Evolutionary conservation across 2,113 vertebrate genomes (phyloP).

Genomic region (Neotragus moschatus): DNA sequence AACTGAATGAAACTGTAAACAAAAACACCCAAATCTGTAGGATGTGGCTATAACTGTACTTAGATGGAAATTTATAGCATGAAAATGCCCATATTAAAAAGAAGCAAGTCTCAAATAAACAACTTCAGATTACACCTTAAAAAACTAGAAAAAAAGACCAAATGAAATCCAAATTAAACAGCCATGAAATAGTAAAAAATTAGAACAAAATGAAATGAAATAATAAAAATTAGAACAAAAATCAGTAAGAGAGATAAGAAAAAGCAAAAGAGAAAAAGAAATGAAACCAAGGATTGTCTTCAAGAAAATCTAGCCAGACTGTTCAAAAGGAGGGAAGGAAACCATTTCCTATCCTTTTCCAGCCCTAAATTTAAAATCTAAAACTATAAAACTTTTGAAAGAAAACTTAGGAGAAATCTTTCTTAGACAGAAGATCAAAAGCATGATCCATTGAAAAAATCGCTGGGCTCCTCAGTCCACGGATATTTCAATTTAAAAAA

Average conservation of each 20-base stretch:
- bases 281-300: neutral
- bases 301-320: neutral
- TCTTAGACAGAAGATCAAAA: neutral
- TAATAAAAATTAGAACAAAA: neutral
- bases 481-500: neutral
- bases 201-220: neutral
- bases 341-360: neutral
- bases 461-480: neutral
- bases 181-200: neutral
- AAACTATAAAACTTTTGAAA: slow-evolving; percentile 8
- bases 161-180: neutral
- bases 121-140: neutral
- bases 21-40: slow-evolving; percentile 13
- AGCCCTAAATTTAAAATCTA: neutral
- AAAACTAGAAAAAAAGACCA: slow-evolving; percentile 18
- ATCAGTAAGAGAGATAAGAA: neutral
- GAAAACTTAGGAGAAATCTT: neutral
- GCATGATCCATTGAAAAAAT: neutral
- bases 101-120: neutral
- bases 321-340: neutral
- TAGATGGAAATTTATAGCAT: neutral
- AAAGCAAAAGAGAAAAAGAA: neutral
- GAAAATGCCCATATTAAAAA: neutral
- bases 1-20: neutral
- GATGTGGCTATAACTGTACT: neutral